phyloP scores from a whole-genome alignment of 53 echinoderm and acorn worm species.

The Patiria pectinifera region DNA sequence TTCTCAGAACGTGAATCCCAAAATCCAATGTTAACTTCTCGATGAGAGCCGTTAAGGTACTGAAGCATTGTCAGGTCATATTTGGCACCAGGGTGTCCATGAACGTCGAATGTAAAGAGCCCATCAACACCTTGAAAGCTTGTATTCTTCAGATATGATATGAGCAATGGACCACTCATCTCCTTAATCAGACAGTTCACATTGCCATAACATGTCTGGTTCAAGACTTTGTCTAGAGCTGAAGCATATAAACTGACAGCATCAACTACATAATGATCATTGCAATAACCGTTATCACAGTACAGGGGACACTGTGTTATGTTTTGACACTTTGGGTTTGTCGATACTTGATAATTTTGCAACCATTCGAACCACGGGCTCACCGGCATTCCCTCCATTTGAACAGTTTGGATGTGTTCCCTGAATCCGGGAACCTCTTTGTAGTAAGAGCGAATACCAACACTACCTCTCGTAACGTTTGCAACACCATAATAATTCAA shows the following conservation, averaged over 20 bases:
- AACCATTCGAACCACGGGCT: neutral
- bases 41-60: neutral
- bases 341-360: neutral
- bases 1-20: neutral
- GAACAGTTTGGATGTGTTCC: neutral
- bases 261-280: neutral
- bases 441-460: neutral
- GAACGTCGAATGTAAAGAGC: neutral
- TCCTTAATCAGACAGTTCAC: neutral
- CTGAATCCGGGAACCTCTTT: neutral
- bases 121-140: neutral
- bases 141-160: neutral
- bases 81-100: neutral
- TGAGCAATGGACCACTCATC: neutral
- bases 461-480: neutral
- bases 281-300: neutral
- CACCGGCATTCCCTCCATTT: neutral
- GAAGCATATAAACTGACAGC: neutral
- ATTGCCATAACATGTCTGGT: neutral
- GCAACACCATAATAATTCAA: neutral
- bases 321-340: neutral
- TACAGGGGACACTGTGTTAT: neutral
- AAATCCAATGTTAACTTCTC: neutral
- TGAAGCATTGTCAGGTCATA: neutral
- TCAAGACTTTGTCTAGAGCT: neutral